Conservation (phyloP, 2,113 vertebrate species). For the Peucedramus taeniatus region DNA sequence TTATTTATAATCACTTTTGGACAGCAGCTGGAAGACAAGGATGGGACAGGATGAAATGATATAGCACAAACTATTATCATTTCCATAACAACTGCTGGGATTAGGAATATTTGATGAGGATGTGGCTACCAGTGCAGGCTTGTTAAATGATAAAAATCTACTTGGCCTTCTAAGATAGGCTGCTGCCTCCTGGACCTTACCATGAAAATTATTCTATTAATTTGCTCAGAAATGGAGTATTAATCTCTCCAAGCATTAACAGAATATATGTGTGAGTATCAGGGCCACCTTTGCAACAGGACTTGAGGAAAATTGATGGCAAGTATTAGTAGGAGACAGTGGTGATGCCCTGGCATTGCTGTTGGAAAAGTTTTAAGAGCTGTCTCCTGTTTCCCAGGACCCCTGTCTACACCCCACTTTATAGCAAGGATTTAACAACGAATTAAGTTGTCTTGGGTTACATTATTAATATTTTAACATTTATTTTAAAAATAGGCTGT, state of each 20-base stretch:
- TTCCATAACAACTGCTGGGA: constrained; percentile 47
- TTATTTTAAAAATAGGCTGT: neutral
- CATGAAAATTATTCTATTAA: neutral
- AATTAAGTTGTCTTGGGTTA: neutral
- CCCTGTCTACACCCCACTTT: neutral
- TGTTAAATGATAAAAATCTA: constrained; percentile 1
- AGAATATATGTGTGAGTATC: neutral
- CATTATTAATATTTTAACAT: neutral
- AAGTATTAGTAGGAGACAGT: neutral
- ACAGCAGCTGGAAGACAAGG: constrained; percentile 63
- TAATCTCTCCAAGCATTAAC: neutral
- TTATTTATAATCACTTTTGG: constrained; percentile 74
- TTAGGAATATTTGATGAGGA: constrained; percentile 30
- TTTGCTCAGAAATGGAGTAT: neutral
- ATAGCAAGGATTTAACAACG: neutral
- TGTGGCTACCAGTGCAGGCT: neutral
- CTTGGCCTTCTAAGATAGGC: neutral
- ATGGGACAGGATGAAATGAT: constrained; percentile 39
- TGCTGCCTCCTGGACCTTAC: neutral
- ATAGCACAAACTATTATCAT: constrained; percentile 32
- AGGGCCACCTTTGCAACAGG: neutral
- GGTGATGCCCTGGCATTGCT: neutral
- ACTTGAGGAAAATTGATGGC: neutral
- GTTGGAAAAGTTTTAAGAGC: neutral
- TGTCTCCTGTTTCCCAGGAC: neutral